phyloP scores from a whole-genome alignment of 2,797 vertebrate species.

The Acropternis orthonyx region DNA sequence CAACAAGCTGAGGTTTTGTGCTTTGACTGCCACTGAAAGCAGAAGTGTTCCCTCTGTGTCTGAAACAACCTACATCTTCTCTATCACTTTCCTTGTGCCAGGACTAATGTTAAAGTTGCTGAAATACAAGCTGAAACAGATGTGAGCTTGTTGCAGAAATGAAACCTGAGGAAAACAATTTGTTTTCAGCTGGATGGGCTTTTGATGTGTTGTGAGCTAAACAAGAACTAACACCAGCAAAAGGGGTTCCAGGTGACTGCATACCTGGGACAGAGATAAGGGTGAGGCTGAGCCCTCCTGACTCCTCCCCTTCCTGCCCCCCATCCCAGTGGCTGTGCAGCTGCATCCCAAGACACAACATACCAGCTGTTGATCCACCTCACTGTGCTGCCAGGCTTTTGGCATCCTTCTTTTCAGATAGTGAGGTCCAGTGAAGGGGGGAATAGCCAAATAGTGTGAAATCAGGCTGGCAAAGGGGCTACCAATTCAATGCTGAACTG shows the following conservation, averaged over 20 bases:
- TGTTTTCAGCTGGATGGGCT: neutral
- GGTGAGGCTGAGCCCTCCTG: neutral
- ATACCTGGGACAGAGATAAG: neutral
- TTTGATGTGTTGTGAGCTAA: neutral
- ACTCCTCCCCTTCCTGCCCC: accelerated
- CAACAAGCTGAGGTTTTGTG: neutral
- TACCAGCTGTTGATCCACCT: neutral
- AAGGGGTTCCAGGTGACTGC: neutral
- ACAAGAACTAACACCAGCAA: neutral
- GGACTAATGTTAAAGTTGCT: neutral
- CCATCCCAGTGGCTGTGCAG: neutral
- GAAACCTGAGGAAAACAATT: neutral
- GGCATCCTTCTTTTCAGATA: neutral
- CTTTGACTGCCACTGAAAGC: neutral
- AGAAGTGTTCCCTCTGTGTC: neutral
- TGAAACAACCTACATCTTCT: neutral
- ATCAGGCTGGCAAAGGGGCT: neutral
- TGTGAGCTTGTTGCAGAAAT: neutral
- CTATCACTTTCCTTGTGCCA: neutral
- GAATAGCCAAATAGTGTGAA: neutral
- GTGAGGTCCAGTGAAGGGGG: neutral
- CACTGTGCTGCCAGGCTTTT: neutral
- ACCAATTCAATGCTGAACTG: neutral
- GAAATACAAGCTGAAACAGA: neutral
- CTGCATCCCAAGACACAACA: neutral